These are phyloP conservation scores for Drosophila peninsularis DNA, from an alignment of 2,888 invertebrate species.

Conservation along the genomic window DNA sequence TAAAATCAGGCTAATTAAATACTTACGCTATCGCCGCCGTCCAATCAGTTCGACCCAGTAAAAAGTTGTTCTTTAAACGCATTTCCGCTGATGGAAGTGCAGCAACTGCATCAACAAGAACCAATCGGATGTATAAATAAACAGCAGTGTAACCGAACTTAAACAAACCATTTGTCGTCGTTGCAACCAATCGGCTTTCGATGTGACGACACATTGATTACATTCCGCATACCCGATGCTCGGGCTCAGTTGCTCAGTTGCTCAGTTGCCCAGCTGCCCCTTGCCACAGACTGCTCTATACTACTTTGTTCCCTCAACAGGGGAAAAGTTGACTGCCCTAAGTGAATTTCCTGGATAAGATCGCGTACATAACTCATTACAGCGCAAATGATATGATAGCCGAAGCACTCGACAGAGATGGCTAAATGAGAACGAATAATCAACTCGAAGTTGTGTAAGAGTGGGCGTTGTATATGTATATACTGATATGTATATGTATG, in stretches of 20 bases:
- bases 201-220: slow-evolving; percentile 79
- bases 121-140: slow-evolving; percentile 72
- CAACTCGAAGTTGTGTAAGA: background rate
- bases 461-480: background rate
- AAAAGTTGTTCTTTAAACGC: slow-evolving; percentile 51
- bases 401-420: background rate
- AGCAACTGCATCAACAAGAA: slow-evolving; percentile 24
- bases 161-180: slow-evolving; percentile 74
- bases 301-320: slow-evolving; percentile 8
- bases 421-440: slow-evolving; percentile 7
- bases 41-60: slow-evolving; percentile 18
- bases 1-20: slow-evolving; percentile 44
- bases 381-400: slow-evolving; percentile 62
- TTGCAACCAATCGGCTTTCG: slow-evolving; percentile 47
- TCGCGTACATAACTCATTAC: slow-evolving; percentile 80
- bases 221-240: slow-evolving; percentile 52
- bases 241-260: slow-evolving; percentile 21
- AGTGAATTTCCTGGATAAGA: slow-evolving; percentile 72
- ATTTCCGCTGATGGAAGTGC: slow-evolving; percentile 61
- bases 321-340: slow-evolving; percentile 43
- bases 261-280: slow-evolving; percentile 5
- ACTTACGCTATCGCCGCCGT: slow-evolving; percentile 21
- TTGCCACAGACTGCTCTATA: background rate
- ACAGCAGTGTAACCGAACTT: slow-evolving; percentile 66
- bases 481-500: background rate